Evolutionary conservation across 2,113 vertebrate species (phyloP), one percentile per base, ranked within the genome.

Genomic region (Alosa alosa): DNA sequence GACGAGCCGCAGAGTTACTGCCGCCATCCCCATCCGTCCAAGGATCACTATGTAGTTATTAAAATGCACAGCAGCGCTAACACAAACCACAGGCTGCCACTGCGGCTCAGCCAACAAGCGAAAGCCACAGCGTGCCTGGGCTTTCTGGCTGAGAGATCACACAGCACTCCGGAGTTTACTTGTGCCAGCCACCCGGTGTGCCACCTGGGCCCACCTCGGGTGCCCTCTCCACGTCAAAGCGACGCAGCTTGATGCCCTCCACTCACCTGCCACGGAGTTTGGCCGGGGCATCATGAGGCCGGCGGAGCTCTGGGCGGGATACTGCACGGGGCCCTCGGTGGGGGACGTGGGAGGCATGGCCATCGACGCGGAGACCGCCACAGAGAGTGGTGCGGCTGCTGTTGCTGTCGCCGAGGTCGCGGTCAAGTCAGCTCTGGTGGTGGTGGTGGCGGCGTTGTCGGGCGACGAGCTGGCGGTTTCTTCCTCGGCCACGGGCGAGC

Each of bases 181-280:
- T 52, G 75, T 86, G 46, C 50, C 68, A 86, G 44, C 64, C 83
- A 50, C 39, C n/a, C 81, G 72, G 82, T 83, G 83, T 86, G 82
- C 20, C 52, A 75, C 86, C 64, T 72, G 64, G 7, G 64, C 64
- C 25, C 64, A 8, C 7, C 25, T 36, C 64, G 10, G 64, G 64
- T 72, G 64, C 64, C 64, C 64, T 36, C 64, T 72, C n/a, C 64
- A 72, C 25, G 31, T 31, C 8, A 31, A 81, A 82, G 52, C 81
- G 45, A 44, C 81, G n/a, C 41, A 82, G 78, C 55, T 46, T 46
- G 82, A 86, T 49, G 55, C 20, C 17, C 44, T 72, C 50, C 22
- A 68, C 93, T 94, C 96, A 99, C 98, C 98, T 96, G 98, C 98
- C 52, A 99, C 98, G 0, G 98, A 99, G 95, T 99, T 99, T 68